A percentile compares a stretch with the other conserved stretches of the same genome.
phyloP scores from a whole-genome alignment of 2,797 vertebrate genomes.

The Onychomys arenicola region DNA sequence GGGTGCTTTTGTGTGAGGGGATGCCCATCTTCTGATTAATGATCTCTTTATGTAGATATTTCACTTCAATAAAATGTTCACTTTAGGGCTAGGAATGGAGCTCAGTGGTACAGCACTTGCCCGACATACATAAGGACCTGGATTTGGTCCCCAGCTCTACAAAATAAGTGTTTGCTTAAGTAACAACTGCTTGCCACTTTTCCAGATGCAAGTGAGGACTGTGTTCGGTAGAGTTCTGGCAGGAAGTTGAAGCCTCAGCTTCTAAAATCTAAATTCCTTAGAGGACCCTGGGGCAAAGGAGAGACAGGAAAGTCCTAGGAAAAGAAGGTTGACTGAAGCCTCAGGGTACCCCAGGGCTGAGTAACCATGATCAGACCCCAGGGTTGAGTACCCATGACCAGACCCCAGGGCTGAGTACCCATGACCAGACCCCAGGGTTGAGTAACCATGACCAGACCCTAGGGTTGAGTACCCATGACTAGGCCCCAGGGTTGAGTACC shows the following conservation, averaged over 20 bases:
- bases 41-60: neutral
- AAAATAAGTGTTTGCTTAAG: constrained; percentile 9
- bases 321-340: neutral
- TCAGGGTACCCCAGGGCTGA: neutral
- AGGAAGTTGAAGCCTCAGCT: neutral
- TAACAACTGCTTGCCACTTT: neutral
- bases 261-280: constrained; percentile 33
- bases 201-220: neutral
- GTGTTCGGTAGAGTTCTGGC: neutral
- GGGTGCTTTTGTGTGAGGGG: neutral
- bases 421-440: too few relatives aligned
- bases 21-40: neutral
- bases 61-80: neutral
- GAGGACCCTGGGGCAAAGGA: neutral
- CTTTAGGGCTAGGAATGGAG: neutral
- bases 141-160: neutral
- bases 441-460: too few relatives aligned
- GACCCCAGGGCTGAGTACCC: neutral
- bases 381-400: too few relatives aligned
- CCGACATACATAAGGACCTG: neutral
- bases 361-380: neutral
- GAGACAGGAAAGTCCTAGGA: neutral
- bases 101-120: neutral
- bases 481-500: too few relatives aligned
- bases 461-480: neutral